A percentile compares a stretch with the other conserved stretches of the same genome.
Evolutionary conservation across 2,888 invertebrate species (phyloP).

Genomic region (Lagria hirta): DNA sequence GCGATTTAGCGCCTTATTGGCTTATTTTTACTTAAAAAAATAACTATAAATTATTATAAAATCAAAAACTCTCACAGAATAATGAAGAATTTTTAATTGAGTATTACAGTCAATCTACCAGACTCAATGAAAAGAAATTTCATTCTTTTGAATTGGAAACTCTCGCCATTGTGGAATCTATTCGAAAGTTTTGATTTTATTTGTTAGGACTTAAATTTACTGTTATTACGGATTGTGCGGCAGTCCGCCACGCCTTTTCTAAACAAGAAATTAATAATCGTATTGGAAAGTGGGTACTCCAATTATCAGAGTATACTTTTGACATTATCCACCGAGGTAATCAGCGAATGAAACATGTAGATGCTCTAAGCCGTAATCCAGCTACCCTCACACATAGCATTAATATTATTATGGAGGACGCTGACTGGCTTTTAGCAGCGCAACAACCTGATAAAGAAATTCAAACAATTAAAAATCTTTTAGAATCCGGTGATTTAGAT

Average conservation of each 20-base stretch:
- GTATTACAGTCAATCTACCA: too few species aligned
- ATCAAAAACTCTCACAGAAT: too few species aligned
- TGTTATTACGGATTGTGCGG: conserved; percentile 33
- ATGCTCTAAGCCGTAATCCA: conserved; percentile 25
- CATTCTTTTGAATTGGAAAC: too few species aligned
- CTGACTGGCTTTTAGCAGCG: conserved; percentile 26
- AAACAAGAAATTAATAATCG: conserved; percentile 24
- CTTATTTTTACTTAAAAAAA: too few species aligned
- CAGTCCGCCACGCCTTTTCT: conserved; percentile 17
- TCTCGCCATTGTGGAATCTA: too few species aligned
- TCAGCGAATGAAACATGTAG: conserved; percentile 23
- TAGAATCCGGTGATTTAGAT: conserved; percentile 8
- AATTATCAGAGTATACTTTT: conserved; percentile 16
- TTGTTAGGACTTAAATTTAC: too few species aligned
- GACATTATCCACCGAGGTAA: conserved; percentile 14
- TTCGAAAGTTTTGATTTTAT: too few species aligned
- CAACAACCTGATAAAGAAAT: conserved; percentile 12
- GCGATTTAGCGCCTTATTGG: too few species aligned
- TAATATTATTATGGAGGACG: conserved; percentile 13
- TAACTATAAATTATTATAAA: too few species aligned
- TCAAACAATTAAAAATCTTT: conserved; percentile 2
- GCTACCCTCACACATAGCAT: background rate
- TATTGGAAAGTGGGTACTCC: conserved; percentile 22
- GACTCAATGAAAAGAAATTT: too few species aligned
- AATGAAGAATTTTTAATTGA: too few species aligned